Percentiles rank a stretch among this genome's conserved stretches.
These are phyloP conservation scores for Clivina fossor DNA, from an alignment of 2,888 invertebrate genomes.

Conservation along the genomic window DNA sequence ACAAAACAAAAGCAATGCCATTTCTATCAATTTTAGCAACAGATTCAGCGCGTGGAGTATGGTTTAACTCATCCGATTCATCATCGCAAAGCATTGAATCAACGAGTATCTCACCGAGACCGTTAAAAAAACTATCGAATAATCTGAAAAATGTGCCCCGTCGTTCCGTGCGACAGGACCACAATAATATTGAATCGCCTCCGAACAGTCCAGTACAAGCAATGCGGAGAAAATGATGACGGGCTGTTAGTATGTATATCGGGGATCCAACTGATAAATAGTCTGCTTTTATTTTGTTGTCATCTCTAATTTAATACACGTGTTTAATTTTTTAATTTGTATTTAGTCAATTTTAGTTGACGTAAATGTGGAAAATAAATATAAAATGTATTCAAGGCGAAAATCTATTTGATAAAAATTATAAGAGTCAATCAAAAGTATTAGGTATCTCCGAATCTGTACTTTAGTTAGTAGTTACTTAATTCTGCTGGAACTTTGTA, in stretches of 20 bases:
- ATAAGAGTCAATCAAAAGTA: too few species aligned
- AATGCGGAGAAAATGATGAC: slow-evolving; percentile 47
- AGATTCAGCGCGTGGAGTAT: slow-evolving; percentile 49
- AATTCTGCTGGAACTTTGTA: too few species aligned
- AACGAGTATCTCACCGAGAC: slow-evolving; percentile 65
- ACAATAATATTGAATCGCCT: slow-evolving; percentile 49
- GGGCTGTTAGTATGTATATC: slow-evolving; percentile 30
- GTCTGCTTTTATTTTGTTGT: background rate
- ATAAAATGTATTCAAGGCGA: too few species aligned
- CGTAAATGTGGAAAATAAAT: too few species aligned
- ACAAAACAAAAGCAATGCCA: too few species aligned
- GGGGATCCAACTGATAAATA: slow-evolving; percentile 30
- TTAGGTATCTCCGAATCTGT: too few species aligned
- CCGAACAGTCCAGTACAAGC: slow-evolving; percentile 52
- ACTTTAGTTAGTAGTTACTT: too few species aligned
- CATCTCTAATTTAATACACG: too few species aligned
- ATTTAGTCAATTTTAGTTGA: too few species aligned
- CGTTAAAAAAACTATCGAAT: slow-evolving; percentile 64
- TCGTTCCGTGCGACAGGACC: slow-evolving; percentile 48
- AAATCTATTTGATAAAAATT: too few species aligned
- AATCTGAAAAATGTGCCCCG: slow-evolving; percentile 51
- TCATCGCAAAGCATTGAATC: slow-evolving; percentile 50
- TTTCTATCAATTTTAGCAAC: slow-evolving; percentile 42
- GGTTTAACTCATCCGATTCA: slow-evolving; percentile 50
- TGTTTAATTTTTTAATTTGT: too few species aligned